phyloP scores from a whole-genome alignment of 1,140 invertebrate species.

The Apis florea region DNA sequence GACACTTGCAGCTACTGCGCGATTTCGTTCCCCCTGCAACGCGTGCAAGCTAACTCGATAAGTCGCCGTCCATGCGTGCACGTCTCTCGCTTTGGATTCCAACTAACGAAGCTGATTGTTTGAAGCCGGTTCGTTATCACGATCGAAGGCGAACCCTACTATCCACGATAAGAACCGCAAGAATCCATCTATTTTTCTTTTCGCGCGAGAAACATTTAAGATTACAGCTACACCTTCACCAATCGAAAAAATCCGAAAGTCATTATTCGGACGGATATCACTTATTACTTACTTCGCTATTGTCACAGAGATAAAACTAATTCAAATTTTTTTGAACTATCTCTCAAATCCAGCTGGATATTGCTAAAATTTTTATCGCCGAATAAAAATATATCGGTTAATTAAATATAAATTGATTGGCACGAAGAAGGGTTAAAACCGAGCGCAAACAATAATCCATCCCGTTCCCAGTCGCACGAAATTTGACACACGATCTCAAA shows the following conservation, averaged over 20 bases:
- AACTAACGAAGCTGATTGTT: not conserved
- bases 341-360: too few relatives aligned
- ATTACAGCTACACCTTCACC: too few relatives aligned
- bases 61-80: not conserved
- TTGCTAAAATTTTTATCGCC: too few relatives aligned
- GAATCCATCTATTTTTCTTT: not conserved
- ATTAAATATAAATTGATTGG: too few relatives aligned
- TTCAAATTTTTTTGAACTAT: too few relatives aligned
- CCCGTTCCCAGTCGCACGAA: not conserved
- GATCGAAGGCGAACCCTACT: not conserved
- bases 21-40: not conserved
- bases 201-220: too few relatives aligned
- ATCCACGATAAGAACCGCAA: not conserved
- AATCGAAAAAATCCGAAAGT: too few relatives aligned
- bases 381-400: too few relatives aligned
- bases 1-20: constrained; percentile 8
- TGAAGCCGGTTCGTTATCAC: not conserved
- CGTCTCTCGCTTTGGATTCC: not conserved
- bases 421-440: too few relatives aligned
- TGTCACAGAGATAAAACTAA: too few relatives aligned
- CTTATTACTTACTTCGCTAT: too few relatives aligned
- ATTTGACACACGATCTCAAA: not conserved
- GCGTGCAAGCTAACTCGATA: constrained; percentile 23
- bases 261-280: too few relatives aligned
- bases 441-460: not conserved